Evolutionary conservation across 2,888 invertebrate genomes (phyloP).

Genomic region (Malthinus seriepunctatus): DNA sequence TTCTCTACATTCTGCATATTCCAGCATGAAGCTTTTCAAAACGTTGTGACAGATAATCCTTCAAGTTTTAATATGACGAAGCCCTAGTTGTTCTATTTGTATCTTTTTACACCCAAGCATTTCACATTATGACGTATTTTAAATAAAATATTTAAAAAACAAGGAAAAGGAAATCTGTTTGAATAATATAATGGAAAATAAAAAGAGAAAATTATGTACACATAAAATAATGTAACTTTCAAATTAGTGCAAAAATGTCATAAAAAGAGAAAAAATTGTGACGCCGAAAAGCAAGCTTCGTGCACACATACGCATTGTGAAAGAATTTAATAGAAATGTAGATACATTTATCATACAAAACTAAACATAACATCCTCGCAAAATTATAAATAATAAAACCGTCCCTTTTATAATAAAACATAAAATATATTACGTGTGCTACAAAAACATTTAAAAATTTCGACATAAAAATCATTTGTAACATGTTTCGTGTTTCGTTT

Average conservation of each 20-base stretch:
- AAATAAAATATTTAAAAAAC: background rate
- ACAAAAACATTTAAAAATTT: conserved; percentile 6
- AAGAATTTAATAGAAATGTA: no score
- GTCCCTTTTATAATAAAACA: background rate
- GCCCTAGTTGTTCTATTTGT: conserved; percentile 5
- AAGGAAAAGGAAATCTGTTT: no score
- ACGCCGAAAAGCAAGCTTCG: no score
- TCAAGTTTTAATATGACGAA: conserved; percentile 6
- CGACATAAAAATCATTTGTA: conserved; percentile 4
- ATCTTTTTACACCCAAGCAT: background rate
- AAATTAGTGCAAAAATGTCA: no score
- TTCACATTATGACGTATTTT: background rate
- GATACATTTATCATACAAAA: background rate
- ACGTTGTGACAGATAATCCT: conserved; percentile 6
- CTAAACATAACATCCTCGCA: background rate
- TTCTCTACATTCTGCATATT: background rate
- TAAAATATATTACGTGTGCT: conserved; percentile 5
- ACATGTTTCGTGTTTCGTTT: conserved; percentile 6
- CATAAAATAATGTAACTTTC: no score
- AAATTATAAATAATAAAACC: conserved; percentile 4
- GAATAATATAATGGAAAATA: no score
- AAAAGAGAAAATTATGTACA: no score
- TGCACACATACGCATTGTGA: no score
- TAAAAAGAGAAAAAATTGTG: no score
- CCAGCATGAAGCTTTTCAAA: conserved; percentile 5